Evolutionary conservation across 2,888 invertebrate genomes (phyloP).

Genomic region (Gnatocerus cornutus): DNA sequence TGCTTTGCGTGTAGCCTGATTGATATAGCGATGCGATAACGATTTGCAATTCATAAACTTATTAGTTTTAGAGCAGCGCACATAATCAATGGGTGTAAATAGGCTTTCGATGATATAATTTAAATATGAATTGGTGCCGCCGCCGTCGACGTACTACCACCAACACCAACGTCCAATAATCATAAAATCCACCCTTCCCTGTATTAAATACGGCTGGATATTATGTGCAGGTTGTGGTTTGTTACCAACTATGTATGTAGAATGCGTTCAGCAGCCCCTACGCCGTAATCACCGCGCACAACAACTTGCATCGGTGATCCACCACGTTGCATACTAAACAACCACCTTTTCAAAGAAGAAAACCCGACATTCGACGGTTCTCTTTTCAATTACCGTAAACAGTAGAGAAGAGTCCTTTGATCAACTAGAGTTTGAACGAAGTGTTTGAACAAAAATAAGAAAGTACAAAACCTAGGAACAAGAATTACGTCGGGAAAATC

Average conservation of each 20-base stretch:
- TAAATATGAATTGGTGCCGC: constrained; percentile 44
- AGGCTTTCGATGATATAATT: constrained; percentile 45
- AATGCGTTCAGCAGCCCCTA: constrained; percentile 42
- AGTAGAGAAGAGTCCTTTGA: constrained; percentile 13
- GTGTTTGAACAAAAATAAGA: constrained; percentile 4
- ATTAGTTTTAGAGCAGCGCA: constrained; percentile 38
- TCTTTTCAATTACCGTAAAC: constrained; percentile 38
- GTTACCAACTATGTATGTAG: constrained; percentile 47
- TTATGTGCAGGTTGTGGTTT: constrained; percentile 49
- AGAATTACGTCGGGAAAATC: neutral
- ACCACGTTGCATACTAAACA: constrained; percentile 37
- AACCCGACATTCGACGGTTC: constrained; percentile 25
- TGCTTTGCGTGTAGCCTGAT: constrained; percentile 25
- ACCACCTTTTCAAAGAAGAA: constrained; percentile 14
- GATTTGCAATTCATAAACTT: constrained; percentile 46
- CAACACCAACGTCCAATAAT: constrained; percentile 29
- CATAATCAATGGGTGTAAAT: constrained; percentile 42
- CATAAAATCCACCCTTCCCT: constrained; percentile 41
- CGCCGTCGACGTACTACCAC: neutral
- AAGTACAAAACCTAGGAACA: constrained; percentile 3
- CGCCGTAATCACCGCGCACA: constrained; percentile 39
- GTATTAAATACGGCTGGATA: constrained; percentile 44
- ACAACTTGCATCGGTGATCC: constrained; percentile 30
- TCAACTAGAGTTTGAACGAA: neutral
- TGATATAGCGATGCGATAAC: constrained; percentile 36